These are phyloP conservation scores for Micromussa lordhowensis DNA, from an alignment of 92 coral and sea anemone species.

Conservation along the genomic window DNA sequence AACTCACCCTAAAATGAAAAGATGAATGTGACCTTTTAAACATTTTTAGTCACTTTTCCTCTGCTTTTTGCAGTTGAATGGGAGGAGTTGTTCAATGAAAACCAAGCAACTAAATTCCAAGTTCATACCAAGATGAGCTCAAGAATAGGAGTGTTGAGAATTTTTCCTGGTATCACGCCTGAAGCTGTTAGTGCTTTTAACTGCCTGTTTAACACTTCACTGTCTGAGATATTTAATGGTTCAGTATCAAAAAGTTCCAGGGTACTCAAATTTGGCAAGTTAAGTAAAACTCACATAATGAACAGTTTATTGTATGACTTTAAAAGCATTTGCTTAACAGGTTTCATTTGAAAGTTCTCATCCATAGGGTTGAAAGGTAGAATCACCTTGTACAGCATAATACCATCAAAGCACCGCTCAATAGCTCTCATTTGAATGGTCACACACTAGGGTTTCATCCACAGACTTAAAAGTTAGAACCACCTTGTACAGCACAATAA, in stretches of 20 bases:
- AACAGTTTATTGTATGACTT: background rate
- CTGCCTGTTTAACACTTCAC: background rate
- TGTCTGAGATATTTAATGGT: background rate
- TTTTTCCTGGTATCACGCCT: constrained; percentile 92
- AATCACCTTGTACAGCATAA: background rate
- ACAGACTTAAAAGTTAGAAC: background rate
- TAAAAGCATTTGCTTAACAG: background rate
- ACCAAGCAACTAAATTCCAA: constrained; percentile 83
- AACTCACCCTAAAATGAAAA: background rate
- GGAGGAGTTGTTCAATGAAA: constrained; percentile 91
- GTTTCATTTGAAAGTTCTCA: background rate
- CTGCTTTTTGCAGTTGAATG: constrained; percentile 79
- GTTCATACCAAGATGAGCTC: constrained; percentile 85
- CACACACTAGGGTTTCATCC: background rate
- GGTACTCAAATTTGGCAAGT: background rate
- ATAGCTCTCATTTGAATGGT: background rate
- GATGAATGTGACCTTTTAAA: background rate
- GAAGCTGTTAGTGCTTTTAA: constrained; percentile 74
- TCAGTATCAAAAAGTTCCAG: no score
- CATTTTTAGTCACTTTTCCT: background rate
- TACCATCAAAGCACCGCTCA: background rate
- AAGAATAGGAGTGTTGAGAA: constrained; percentile 90
- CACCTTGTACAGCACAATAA: background rate
- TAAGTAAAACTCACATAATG: background rate
- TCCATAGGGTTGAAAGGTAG: no score